Percentiles rank a stretch among this genome's conserved stretches.
Evolutionary conservation across 37 sponge, comb jelly and placozoan genomes (phyloP).

Genomic region (Theonella swinhoei): DNA sequence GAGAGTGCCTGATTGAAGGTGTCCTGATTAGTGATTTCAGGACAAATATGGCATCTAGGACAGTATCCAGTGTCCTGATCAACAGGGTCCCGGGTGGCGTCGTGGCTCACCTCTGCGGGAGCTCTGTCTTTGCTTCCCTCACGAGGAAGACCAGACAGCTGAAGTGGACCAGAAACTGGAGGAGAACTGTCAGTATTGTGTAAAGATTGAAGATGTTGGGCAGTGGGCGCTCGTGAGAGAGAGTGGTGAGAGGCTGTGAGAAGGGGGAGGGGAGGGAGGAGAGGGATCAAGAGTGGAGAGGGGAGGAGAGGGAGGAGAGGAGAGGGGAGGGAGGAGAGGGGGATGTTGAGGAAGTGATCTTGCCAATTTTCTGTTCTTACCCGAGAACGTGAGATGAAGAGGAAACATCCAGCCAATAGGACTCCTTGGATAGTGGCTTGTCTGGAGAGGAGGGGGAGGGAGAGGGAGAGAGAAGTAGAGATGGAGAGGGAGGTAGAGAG

Average conservation of each 20-base stretch:
- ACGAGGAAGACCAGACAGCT: constrained; percentile 79
- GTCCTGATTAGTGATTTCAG: too few species aligned
- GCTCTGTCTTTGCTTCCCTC: constrained; percentile 52
- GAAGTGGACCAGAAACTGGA: constrained; percentile 91
- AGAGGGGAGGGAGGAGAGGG: background rate
- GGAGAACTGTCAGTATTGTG: constrained; percentile 86
- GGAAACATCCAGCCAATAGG: constrained; percentile 92
- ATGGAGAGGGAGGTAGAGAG: background rate
- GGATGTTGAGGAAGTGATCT: background rate
- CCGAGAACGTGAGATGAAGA: constrained; percentile 89
- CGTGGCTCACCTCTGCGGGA: constrained; percentile 26
- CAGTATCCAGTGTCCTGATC: too few species aligned
- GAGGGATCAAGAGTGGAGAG: background rate
- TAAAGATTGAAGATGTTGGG: constrained; percentile 97
- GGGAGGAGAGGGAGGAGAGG: background rate
- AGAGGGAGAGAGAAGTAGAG: background rate
- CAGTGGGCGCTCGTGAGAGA: constrained; percentile 89
- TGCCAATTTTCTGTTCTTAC: constrained; percentile 15
- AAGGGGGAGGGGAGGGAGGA: background rate
- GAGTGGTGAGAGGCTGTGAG: constrained; percentile 74
- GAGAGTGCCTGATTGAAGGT: too few species aligned
- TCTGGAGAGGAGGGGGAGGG: constrained; percentile 37
- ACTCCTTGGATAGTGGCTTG: constrained; percentile 96
- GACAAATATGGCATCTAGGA: too few species aligned
- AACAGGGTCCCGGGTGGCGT: too few species aligned